A percentile compares a stretch with the other conserved stretches of the same genome.
Conservation (phyloP, 2,888 invertebrate species). For the Steinernema carpocapsae region DNA sequence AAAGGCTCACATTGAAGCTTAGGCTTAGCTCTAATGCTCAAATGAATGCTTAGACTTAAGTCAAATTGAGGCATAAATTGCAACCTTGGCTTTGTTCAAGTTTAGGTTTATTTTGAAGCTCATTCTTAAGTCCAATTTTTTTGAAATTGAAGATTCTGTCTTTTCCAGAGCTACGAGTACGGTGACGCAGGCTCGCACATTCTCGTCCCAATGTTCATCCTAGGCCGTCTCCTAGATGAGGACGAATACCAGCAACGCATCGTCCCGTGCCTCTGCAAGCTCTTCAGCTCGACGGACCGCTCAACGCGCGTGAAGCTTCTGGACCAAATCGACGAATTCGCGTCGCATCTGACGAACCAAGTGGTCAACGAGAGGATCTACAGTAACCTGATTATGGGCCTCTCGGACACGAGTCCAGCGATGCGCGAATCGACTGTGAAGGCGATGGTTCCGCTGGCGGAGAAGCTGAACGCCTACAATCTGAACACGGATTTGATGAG, state of each 20-base stretch:
- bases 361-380: conserved; percentile 83
- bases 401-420: conserved; percentile 93
- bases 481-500: conserved; percentile 92
- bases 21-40: too few species aligned
- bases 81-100: too few species aligned
- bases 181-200: conserved; percentile 96
- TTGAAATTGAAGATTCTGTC: not conserved
- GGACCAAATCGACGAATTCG: conserved; percentile 88
- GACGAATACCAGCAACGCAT: conserved; percentile 83
- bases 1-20: too few species aligned
- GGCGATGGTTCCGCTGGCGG: conserved; percentile 91
- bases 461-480: conserved; percentile 95
- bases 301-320: conserved; percentile 90
- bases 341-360: conserved; percentile 74
- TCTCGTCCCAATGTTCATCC: conserved; percentile 86
- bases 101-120: too few species aligned
- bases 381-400: conserved; percentile 84
- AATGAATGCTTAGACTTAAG: too few species aligned
- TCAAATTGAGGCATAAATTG: too few species aligned
- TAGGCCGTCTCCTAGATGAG: conserved; percentile 87
- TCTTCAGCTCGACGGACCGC: conserved; percentile 92
- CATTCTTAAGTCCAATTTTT: too few species aligned
- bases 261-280: conserved; percentile 93
- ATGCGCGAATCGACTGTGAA: conserved; percentile 97
- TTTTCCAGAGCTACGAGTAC: conserved; percentile 89